Evolutionary conservation across 2,797 vertebrate species (phyloP).

Genomic region (Aviceda cuculoides): DNA sequence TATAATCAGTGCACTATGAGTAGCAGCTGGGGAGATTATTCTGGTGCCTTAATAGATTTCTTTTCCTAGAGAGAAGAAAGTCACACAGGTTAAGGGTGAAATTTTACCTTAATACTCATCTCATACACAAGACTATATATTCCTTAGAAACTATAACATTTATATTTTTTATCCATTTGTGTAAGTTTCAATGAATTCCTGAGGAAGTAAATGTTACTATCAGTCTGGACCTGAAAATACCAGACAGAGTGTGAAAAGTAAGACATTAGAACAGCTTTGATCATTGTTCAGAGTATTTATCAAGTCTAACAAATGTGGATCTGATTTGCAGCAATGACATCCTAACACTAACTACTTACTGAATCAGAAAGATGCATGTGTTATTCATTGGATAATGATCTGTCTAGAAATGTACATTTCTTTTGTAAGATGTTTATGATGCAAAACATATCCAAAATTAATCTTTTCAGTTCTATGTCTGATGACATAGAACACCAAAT

Average conservation of each 20-base stretch:
- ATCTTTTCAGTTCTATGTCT: background rate
- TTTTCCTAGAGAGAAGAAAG: background rate
- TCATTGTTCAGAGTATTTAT: background rate
- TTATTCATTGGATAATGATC: background rate
- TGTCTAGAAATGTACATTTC: background rate
- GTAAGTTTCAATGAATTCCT: background rate
- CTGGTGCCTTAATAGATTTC: background rate
- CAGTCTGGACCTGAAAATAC: background rate
- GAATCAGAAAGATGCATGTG: background rate
- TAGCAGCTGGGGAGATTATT: background rate
- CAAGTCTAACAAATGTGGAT: background rate
- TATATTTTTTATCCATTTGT: background rate
- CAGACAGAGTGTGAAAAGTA: background rate
- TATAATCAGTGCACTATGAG: background rate
- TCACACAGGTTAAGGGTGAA: background rate
- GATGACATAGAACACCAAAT: background rate
- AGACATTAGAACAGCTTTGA: background rate
- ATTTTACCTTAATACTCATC: background rate
- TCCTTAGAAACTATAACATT: background rate
- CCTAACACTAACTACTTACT: background rate
- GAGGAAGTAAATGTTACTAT: background rate
- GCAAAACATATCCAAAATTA: background rate
- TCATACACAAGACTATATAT: background rate
- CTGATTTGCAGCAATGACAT: background rate
- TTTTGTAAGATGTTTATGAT: background rate